A percentile compares a stretch with the other conserved stretches of the same genome.
Conservation (phyloP, 2,113 vertebrate species). For the Tichodroma muraria region DNA sequence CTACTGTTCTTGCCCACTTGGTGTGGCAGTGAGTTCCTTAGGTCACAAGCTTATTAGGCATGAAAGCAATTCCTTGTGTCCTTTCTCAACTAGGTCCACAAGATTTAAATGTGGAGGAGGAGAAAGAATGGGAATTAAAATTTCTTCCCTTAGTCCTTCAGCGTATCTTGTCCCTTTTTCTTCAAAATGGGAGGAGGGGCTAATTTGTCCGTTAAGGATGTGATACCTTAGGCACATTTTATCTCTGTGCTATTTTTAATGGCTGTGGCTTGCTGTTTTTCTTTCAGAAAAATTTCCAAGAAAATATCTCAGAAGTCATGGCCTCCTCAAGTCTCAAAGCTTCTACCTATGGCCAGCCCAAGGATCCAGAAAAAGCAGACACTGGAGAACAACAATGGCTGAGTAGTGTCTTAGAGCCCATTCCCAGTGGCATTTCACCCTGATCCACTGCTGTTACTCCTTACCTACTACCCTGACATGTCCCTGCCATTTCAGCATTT, state of each 20-base stretch:
- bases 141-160: background rate
- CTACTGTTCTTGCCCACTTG: background rate
- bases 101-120: background rate
- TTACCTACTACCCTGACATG: background rate
- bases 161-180: background rate
- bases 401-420: background rate
- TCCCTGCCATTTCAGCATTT: background rate
- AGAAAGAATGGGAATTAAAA: background rate
- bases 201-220: background rate
- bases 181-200: background rate
- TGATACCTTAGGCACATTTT: background rate
- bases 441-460: background rate
- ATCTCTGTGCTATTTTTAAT: background rate
- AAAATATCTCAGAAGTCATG: rapidly evolving
- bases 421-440: background rate
- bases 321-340: background rate
- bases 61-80: background rate
- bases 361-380: background rate
- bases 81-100: background rate
- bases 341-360: background rate
- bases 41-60: background rate
- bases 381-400: background rate
- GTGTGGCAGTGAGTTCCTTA: background rate
- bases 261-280: background rate
- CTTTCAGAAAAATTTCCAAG: background rate